Base-by-base conservation (phyloP, 2,113 vertebrate genomes). In the Hepsetus odoe region DNA sequence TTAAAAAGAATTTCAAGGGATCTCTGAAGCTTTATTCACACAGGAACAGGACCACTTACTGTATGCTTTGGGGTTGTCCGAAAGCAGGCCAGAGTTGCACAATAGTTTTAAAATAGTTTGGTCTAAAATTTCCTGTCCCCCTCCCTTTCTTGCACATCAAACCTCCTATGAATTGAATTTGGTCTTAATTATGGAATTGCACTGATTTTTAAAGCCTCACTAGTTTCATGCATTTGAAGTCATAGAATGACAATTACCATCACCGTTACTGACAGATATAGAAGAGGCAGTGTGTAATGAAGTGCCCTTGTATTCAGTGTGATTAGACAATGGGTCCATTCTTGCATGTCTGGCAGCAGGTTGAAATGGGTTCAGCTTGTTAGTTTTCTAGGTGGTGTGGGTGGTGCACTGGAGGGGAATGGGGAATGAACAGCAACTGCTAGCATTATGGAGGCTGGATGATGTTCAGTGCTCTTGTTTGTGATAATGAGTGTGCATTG, bases 321-420 rank as follows among this genome's bases (percentile, higher is more conserved):
- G 30, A 42, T 75, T 55, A 73, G 33, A 80, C 79, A 26, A 46
- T 77, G 38, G 24, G 24, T 26, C 72, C 38, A 68, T 78, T 83
- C 35, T 77, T 74, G n/a, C 53, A 40, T 81, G 32, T 77, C n/a
- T 59, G 65, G 33, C 80, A 77, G 82, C 68, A 80, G 76, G 58
- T 77, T 76, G 87, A 74, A 72, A 58, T 32, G 24, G 59, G 66
- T 73, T 69, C 13, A 42, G 81, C 82, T 81, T 89, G 88, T 90
- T 86, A 85, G 80, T 87, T 72, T 80, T 67, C 35, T 72, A 82
- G 51, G 53, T 61, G 20, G 55, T 65, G 71, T 74, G 78, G 74
- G 77, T 77, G 40, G 84, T 33, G 80, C 69, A 20, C 14, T 76
- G 68, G 9, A 74, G 76, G 80, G 28, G 46, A 72, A 81, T 20